Conservation (phyloP, 2,113 vertebrate genomes). For the Fregetta grallaria region DNA sequence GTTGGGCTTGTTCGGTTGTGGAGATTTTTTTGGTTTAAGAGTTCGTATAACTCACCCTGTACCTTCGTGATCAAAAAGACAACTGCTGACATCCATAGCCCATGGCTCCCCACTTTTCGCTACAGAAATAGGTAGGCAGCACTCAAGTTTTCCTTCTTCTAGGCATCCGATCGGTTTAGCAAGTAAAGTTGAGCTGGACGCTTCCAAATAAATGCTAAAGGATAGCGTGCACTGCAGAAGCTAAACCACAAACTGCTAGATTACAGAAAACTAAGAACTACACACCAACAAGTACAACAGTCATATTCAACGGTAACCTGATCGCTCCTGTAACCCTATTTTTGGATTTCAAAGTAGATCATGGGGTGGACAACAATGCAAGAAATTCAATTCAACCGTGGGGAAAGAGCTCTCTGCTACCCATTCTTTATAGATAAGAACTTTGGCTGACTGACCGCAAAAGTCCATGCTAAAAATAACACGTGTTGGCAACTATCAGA, state of each 20-base stretch:
- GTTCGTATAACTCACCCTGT: background rate
- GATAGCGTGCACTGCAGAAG: accelerated
- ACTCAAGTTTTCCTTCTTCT: background rate
- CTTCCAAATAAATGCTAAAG: background rate
- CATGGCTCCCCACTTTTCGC: background rate
- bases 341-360: background rate
- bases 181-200: background rate
- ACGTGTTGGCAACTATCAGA: background rate
- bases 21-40: background rate
- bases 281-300: background rate
- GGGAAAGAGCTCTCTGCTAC: background rate
- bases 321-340: background rate
- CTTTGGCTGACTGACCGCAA: background rate
- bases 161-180: background rate
- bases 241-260: background rate
- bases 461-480: conserved; percentile 33
- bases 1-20: background rate
- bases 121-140: background rate
- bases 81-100: background rate
- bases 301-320: background rate
- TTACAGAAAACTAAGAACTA: background rate
- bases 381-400: accelerated
- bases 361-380: background rate
- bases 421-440: background rate
- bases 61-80: background rate